Evolutionary conservation across 2,113 vertebrate species (phyloP).

Genomic region (Indicator indicator): DNA sequence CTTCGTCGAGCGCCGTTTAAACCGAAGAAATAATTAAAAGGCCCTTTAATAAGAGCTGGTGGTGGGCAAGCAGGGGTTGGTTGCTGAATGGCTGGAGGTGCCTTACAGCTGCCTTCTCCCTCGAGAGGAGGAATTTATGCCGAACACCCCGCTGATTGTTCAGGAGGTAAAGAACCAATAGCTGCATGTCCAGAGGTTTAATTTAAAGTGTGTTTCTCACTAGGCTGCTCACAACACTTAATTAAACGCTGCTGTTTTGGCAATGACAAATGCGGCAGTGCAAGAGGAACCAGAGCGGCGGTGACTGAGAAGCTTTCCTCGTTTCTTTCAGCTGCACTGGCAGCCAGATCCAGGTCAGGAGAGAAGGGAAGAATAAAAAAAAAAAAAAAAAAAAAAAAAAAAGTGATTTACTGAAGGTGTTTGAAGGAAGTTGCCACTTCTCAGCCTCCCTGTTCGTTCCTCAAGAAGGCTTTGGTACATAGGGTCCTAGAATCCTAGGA

Average conservation of each 20-base stretch:
- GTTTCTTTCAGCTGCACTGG: conserved; percentile 92
- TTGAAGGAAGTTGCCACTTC: conserved; percentile 70
- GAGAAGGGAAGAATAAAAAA: conserved; percentile 82
- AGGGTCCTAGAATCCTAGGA: too few relatives aligned
- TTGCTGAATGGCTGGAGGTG: conserved; percentile 92
- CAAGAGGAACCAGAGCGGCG: conserved; percentile 86
- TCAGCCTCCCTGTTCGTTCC: background rate
- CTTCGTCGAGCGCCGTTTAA: conserved; percentile 86
- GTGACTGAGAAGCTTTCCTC: conserved; percentile 90
- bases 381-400: too few relatives aligned
- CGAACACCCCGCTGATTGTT: conserved; percentile 92
- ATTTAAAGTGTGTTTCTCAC: conserved; percentile 99
- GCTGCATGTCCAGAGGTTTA: conserved; percentile 94
- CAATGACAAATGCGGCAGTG: conserved; percentile 98
- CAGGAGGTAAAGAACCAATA: conserved; percentile 96
- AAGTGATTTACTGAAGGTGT: conserved; percentile 82
- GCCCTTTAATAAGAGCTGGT: conserved; percentile 85
- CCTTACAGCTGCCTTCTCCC: conserved; percentile 83
- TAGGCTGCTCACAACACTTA: conserved; percentile 99
- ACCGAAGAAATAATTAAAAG: conserved; percentile 89
- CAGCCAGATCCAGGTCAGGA: conserved; percentile 88
- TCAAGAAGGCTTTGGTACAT: background rate
- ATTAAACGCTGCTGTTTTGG: conserved; percentile 99
- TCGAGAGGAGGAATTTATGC: conserved; percentile 92
- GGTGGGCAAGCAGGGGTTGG: conserved; percentile 79